Conservation (phyloP, 1,140 invertebrate species). For the Adelges cooleyi region DNA sequence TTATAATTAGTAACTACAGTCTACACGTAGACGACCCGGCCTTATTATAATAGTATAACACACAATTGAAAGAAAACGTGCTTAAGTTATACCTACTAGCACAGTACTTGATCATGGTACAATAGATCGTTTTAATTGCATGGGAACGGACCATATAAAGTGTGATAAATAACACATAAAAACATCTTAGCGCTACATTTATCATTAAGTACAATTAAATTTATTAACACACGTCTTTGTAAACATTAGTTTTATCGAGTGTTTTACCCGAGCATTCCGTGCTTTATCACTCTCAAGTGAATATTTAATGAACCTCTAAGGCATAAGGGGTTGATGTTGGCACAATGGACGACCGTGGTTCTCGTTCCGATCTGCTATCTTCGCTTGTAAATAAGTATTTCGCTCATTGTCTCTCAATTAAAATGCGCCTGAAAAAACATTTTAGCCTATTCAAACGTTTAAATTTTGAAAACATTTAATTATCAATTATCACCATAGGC, state of each 20-base stretch:
- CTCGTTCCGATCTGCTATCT: slow-evolving; percentile 18
- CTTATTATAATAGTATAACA: too few relatives aligned
- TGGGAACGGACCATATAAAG: not conserved
- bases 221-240: not conserved
- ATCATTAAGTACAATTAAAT: too few relatives aligned
- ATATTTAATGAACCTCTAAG: slow-evolving; percentile 10
- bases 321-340: not conserved
- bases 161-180: not conserved
- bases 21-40: too few relatives aligned
- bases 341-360: slow-evolving; percentile 9
- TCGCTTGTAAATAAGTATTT: not conserved
- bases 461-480: too few relatives aligned
- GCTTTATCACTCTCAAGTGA: not conserved
- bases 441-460: too few relatives aligned
- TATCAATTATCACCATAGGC: too few relatives aligned
- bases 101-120: too few relatives aligned
- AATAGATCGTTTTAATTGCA: not conserved
- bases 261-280: not conserved
- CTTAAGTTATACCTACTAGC: too few relatives aligned
- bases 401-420: too few relatives aligned
- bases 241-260: slow-evolving; percentile 11
- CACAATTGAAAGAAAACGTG: too few relatives aligned
- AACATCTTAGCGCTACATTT: not conserved
- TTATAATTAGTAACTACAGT: too few relatives aligned
- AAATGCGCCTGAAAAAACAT: too few relatives aligned